Evolutionary conservation across 2,888 invertebrate genomes (phyloP).

Genomic region (Oscheius myriophilus): DNA sequence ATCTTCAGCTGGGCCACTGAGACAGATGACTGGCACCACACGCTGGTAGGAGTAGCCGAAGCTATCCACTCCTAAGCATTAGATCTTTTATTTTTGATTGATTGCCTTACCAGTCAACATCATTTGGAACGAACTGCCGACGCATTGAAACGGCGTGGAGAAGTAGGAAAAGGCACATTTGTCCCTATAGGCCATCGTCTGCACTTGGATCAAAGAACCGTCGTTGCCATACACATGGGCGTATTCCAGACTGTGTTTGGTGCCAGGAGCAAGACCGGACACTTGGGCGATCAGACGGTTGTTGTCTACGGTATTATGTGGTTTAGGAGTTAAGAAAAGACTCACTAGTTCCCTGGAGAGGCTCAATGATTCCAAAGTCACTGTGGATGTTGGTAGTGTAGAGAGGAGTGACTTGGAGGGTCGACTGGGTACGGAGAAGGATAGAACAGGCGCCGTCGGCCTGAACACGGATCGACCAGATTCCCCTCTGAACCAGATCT

Average conservation of each 20-base stretch:
- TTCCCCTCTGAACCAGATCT: constrained; percentile 42
- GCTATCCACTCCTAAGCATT: constrained; percentile 47
- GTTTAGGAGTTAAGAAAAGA: constrained; percentile 1
- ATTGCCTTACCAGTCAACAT: constrained; percentile 33
- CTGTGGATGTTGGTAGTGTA: constrained; percentile 50
- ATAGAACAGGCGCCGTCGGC: constrained; percentile 42
- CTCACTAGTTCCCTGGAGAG: constrained; percentile 11
- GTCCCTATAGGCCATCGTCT: constrained; percentile 21
- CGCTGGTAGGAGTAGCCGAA: constrained; percentile 56
- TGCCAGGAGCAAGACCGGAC: constrained; percentile 33
- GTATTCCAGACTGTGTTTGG: constrained; percentile 45
- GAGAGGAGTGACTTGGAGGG: constrained; percentile 37
- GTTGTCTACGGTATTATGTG: constrained; percentile 15
- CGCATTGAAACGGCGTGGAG: constrained; percentile 49
- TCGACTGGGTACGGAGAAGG: constrained; percentile 42
- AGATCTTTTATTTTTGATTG: background rate
- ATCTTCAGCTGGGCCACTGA: constrained; percentile 34
- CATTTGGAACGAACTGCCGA: constrained; percentile 45
- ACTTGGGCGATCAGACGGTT: constrained; percentile 51
- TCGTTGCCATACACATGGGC: constrained; percentile 53
- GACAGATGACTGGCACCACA: constrained; percentile 49
- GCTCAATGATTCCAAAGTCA: constrained; percentile 46
- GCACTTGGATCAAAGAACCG: constrained; percentile 23
- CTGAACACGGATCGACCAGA: constrained; percentile 47
- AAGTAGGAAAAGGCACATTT: constrained; percentile 52